Percentiles rank a stretch among this genome's conserved stretches.
Evolutionary conservation across 2,797 vertebrate genomes (phyloP).

Genomic region (Chrysolophus pictus): DNA sequence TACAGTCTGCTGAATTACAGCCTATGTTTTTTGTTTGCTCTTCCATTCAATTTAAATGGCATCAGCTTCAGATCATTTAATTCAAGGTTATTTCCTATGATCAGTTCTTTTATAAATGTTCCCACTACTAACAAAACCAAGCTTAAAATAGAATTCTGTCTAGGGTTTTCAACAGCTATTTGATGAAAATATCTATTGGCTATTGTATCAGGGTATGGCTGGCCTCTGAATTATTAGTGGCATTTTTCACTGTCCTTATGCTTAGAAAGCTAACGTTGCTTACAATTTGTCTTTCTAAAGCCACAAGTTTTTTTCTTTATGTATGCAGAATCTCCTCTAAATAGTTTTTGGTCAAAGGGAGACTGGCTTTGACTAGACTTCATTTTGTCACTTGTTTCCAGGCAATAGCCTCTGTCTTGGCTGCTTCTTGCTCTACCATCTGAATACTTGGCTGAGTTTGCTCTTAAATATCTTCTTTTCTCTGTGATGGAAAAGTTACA

Average conservation of each 20-base stretch:
- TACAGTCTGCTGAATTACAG: background rate
- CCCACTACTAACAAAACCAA: background rate
- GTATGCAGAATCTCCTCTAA: background rate
- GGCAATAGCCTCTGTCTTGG: constrained; percentile 4
- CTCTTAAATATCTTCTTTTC: constrained; percentile 5
- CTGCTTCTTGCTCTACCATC: background rate
- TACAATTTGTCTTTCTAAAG: constrained; percentile 30
- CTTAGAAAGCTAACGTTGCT: constrained; percentile 22
- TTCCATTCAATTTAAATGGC: constrained; percentile 33
- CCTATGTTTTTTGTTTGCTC: background rate
- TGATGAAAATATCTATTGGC: constrained; percentile 16
- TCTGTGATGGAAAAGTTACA: background rate
- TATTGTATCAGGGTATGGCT: background rate
- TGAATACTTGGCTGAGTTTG: constrained; percentile 7
- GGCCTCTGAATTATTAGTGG: background rate
- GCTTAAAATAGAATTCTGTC: constrained; percentile 4
- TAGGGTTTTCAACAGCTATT: background rate
- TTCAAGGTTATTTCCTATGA: background rate
- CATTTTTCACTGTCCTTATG: constrained; percentile 19
- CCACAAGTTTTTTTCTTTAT: constrained; percentile 18
- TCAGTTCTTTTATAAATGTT: background rate
- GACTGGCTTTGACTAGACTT: constrained; percentile 17
- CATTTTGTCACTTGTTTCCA: constrained; percentile 24
- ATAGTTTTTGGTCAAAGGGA: constrained; percentile 18
- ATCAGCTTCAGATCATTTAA: background rate